phyloP scores from a whole-genome alignment of 2,888 invertebrate species.

The Thecophora atra region DNA sequence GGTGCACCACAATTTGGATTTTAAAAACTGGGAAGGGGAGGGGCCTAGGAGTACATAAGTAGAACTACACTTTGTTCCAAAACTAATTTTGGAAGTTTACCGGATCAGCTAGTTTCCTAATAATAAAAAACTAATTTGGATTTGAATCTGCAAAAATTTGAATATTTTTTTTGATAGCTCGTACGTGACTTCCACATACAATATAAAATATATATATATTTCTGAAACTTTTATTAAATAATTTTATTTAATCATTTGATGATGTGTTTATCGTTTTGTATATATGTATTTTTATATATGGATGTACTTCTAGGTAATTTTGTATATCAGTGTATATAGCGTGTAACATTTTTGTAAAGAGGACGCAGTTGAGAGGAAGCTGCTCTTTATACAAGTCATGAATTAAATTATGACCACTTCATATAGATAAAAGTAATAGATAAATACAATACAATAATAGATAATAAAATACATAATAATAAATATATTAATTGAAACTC shows the following conservation, averaged over 20 bases:
- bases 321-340: too few species aligned
- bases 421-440: slow-evolving; percentile 13
- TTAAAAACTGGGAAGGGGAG: too few species aligned
- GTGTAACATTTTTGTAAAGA: slow-evolving; percentile 17
- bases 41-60: too few species aligned
- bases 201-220: too few species aligned
- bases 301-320: slow-evolving; percentile 10
- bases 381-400: slow-evolving; percentile 30
- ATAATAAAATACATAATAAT: slow-evolving; percentile 1
- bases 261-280: slow-evolving; percentile 26
- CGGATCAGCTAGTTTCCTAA: too few species aligned
- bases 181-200: too few species aligned
- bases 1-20: too few species aligned
- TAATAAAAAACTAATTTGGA: too few species aligned
- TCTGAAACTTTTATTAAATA: slow-evolving; percentile 6
- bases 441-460: slow-evolving; percentile 14
- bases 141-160: too few species aligned
- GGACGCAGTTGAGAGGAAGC: not conserved
- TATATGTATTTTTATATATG: slow-evolving; percentile 18
- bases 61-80: too few species aligned
- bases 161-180: too few species aligned
- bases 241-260: slow-evolving; percentile 37
- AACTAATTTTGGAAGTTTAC: too few species aligned
- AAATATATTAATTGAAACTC: not conserved
- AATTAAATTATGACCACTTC: slow-evolving; percentile 12